Conservation (phyloP, 1,140 invertebrate species). For the Aleiodes sp. region DNA sequence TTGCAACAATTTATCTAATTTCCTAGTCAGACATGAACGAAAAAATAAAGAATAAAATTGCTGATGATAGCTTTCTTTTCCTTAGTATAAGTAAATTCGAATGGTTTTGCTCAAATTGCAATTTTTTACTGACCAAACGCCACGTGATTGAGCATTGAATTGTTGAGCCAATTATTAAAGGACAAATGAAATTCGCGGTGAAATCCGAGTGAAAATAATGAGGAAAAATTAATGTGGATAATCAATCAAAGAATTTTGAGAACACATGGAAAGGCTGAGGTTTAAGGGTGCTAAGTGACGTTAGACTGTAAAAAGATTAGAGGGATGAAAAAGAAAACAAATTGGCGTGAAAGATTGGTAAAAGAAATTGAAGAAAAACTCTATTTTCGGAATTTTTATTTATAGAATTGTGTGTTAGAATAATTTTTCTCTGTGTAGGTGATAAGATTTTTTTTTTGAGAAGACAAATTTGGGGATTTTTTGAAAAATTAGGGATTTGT, state of each 20-base stretch:
- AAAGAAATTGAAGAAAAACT: slow-evolving; percentile 29
- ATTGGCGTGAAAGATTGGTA: background rate
- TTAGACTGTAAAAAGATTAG: too few relatives aligned
- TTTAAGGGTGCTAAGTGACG: too few relatives aligned
- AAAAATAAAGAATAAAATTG: background rate
- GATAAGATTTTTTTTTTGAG: background rate
- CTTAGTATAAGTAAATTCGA: slow-evolving; percentile 41
- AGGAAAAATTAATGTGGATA: too few relatives aligned
- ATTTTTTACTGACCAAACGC: slow-evolving; percentile 41
- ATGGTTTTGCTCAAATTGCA: slow-evolving; percentile 54
- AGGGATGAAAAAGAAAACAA: background rate
- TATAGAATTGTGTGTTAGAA: slow-evolving; percentile 31
- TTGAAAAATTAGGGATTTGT: too few relatives aligned
- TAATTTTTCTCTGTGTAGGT: background rate
- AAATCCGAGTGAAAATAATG: slow-evolving; percentile 12
- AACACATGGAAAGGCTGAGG: too few relatives aligned
- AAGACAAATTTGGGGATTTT: too few relatives aligned
- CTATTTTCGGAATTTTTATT: slow-evolving; percentile 41
- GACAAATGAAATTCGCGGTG: slow-evolving; percentile 27
- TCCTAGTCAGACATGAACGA: background rate
- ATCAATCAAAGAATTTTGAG: too few relatives aligned
- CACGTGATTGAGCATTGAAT: background rate
- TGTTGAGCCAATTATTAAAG: background rate
- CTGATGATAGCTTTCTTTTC: slow-evolving; percentile 31
- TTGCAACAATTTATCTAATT: background rate